Conservation (phyloP, 2,888 invertebrate genomes). For the Pimpla rufipes region DNA sequence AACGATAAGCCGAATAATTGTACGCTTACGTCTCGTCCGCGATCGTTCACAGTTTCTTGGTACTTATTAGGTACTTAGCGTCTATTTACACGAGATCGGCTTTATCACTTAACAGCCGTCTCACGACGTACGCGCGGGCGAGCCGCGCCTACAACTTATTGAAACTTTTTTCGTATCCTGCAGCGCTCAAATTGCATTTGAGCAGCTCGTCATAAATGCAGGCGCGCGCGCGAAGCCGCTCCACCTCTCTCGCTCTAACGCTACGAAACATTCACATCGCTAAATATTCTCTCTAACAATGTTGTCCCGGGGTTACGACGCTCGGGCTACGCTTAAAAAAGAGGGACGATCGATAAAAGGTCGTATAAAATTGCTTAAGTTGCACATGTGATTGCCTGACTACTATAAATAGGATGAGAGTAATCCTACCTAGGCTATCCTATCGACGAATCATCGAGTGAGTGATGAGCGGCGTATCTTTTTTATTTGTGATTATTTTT, state of each 20-base stretch:
- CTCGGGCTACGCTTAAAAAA: slow-evolving; percentile 70
- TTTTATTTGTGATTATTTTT: slow-evolving; percentile 63
- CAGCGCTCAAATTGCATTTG: slow-evolving; percentile 36
- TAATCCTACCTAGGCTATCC: slow-evolving; percentile 72
- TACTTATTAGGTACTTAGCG: slow-evolving; percentile 72
- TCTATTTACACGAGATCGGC: slow-evolving; percentile 73
- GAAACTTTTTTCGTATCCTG: slow-evolving; percentile 40
- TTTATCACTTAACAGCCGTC: slow-evolving; percentile 64
- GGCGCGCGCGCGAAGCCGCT: slow-evolving; percentile 35
- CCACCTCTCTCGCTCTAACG: slow-evolving; percentile 1
- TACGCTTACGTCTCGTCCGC: slow-evolving; percentile 65
- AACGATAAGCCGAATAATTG: slow-evolving; percentile 16
- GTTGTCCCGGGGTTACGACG: slow-evolving; percentile 23
- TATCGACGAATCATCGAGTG: slow-evolving; percentile 73
- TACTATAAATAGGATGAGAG: slow-evolving; percentile 78
- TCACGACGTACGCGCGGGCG: slow-evolving; percentile 42
- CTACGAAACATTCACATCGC: slow-evolving; percentile 41
- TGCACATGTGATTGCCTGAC: slow-evolving; percentile 80
- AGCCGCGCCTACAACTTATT: slow-evolving; percentile 49
- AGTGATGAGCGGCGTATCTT: slow-evolving; percentile 74
- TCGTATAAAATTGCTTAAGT: slow-evolving; percentile 83
- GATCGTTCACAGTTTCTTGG: slow-evolving; percentile 66
- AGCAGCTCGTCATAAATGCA: slow-evolving; percentile 53
- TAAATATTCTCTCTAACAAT: slow-evolving; percentile 57
- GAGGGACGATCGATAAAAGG: slow-evolving; percentile 79